phyloP scores from a whole-genome alignment of 2,797 vertebrate genomes.

The Ctenopoma kingsleyae region DNA sequence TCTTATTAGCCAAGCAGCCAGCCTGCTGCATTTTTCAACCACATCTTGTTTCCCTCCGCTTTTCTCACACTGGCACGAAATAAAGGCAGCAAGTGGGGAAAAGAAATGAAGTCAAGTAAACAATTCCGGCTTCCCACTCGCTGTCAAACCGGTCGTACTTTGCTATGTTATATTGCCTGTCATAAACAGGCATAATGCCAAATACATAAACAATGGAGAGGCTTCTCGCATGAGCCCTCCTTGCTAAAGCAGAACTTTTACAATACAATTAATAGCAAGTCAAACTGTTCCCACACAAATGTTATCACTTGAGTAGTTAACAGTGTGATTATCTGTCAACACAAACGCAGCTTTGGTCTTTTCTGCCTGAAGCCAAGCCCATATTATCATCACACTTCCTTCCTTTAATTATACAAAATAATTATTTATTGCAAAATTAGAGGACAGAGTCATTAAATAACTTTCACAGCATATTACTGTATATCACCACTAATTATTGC shows the following conservation, averaged over 20 bases:
- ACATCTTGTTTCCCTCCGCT: conserved; percentile 82
- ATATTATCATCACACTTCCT: conserved; percentile 64
- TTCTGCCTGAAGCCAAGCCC: conserved; percentile 56
- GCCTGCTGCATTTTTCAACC: conserved; percentile 86
- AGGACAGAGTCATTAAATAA: conserved; percentile 76
- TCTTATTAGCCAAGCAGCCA: conserved; percentile 93
- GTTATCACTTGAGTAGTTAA: conserved; percentile 60
- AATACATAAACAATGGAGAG: conserved; percentile 81
- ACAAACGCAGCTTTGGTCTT: conserved; percentile 60
- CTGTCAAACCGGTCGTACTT: conserved; percentile 85
- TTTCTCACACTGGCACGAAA: conserved; percentile 84
- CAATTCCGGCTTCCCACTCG: conserved; percentile 86
- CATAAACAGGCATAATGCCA: conserved; percentile 87
- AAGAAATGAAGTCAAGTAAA: conserved; percentile 89
- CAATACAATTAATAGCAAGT: conserved; percentile 77
- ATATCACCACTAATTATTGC: conserved; percentile 70
- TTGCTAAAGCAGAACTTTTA: conserved; percentile 77
- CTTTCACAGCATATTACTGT: conserved; percentile 69
- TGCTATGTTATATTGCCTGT: conserved; percentile 84
- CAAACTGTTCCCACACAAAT: conserved; percentile 54
- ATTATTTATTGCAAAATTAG: conserved; percentile 73
- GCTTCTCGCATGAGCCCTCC: conserved; percentile 70
- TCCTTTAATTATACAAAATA: conserved; percentile 71
- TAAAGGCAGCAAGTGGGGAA: conserved; percentile 85
- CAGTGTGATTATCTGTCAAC: conserved; percentile 65